Evolutionary conservation across 2,888 invertebrate species (phyloP).

Genomic region (Megalurothrips usitatus): DNA sequence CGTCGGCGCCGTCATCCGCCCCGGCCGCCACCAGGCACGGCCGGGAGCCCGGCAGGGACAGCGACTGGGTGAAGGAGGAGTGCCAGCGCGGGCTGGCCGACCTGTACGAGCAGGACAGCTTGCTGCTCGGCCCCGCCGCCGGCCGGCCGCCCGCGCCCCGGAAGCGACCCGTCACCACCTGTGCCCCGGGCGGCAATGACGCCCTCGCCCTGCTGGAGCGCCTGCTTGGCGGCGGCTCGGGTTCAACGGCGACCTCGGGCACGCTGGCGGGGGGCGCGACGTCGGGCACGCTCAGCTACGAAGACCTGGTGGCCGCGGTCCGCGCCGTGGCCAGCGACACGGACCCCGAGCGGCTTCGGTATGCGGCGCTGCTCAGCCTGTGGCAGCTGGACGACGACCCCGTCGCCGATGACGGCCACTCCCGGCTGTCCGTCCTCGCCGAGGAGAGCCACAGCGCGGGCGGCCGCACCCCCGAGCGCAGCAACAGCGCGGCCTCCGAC

Average conservation of each 20-base stretch:
- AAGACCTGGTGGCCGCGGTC: conserved; percentile 40
- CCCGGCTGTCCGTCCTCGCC: conserved; percentile 40
- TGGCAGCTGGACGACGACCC: conserved; percentile 21
- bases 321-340: conserved; percentile 26
- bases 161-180: not conserved
- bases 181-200: not conserved
- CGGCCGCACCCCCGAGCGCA: conserved; percentile 9
- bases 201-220: conserved; percentile 13
- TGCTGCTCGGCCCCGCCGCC: conserved; percentile 35
- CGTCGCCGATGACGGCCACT: not conserved
- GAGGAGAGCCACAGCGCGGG: conserved; percentile 38
- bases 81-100: conserved; percentile 43
- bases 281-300: conserved; percentile 39
- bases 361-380: conserved; percentile 18
- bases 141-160: conserved; percentile 31
- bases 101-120: conserved; percentile 41
- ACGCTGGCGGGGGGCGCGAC: not conserved
- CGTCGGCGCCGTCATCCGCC: conserved; percentile 34
- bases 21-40: conserved; percentile 39
- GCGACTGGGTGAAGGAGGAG: conserved; percentile 42
- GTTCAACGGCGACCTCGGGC: not conserved
- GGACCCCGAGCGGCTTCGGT: conserved; percentile 15
- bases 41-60: conserved; percentile 32
- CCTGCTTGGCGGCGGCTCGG: not conserved
- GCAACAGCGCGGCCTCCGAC: conserved; percentile 18